Evolutionary conservation across 2,113 vertebrate genomes (phyloP).

Genomic region (Oophaga pumilio): DNA sequence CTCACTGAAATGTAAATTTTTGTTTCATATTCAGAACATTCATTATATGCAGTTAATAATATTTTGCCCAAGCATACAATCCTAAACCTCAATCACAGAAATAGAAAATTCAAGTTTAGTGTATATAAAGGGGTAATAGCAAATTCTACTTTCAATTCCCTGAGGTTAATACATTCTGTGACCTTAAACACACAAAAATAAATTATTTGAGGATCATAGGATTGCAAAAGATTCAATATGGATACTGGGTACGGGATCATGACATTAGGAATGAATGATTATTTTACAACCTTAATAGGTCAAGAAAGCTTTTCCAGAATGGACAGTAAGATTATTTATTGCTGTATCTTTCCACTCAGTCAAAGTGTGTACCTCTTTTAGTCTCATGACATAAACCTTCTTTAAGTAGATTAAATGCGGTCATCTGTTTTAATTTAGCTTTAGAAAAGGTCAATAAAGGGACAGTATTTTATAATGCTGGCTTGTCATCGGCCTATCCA

Average conservation of each 20-base stretch:
- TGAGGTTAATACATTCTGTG: constrained; percentile 35
- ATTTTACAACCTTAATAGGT: constrained; percentile 19
- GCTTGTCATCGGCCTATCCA: not conserved
- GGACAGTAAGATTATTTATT: constrained; percentile 35
- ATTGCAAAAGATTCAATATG: constrained; percentile 19
- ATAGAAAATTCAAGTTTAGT: not conserved
- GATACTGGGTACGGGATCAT: not conserved
- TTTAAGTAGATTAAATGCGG: not conserved
- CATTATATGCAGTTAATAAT: constrained; percentile 7
- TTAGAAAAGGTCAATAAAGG: constrained; percentile 25
- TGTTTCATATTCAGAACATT: not conserved
- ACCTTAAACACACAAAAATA: constrained; percentile 27
- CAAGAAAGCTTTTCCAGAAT: constrained; percentile 37
- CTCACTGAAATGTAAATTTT: constrained; percentile 12
- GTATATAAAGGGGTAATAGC: not conserved
- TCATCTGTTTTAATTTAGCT: constrained; percentile 22
- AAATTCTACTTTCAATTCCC: not conserved
- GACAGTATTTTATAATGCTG: not conserved
- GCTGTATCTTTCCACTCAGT: not conserved
- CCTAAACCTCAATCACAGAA: not conserved
- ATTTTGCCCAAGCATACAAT: not conserved
- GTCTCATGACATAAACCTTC: not conserved
- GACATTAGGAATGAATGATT: constrained; percentile 41
- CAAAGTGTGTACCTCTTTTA: not conserved
- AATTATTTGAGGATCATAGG: constrained; percentile 7